A percentile compares a stretch with the other conserved stretches of the same genome.
Conservation (phyloP, 2,797 vertebrate genomes). For the Eutrigla gurnardus region DNA sequence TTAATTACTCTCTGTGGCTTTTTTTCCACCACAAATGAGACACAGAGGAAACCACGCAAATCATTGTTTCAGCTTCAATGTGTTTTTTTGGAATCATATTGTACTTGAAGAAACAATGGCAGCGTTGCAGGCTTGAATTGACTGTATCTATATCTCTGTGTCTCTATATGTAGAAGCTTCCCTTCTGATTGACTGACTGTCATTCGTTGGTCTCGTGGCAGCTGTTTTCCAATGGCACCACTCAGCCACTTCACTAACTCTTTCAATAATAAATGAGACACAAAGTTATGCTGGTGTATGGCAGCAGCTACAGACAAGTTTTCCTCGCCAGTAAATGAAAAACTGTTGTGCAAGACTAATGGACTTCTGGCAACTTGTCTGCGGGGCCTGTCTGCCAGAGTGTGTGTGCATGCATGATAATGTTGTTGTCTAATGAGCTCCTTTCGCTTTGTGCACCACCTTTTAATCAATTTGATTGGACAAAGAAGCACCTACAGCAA, state of each 20-base stretch:
- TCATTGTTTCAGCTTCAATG: background rate
- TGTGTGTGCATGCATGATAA: constrained; percentile 33
- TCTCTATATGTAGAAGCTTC: background rate
- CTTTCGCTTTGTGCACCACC: constrained; percentile 22
- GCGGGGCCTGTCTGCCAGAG: constrained; percentile 31
- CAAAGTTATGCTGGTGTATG: constrained; percentile 19
- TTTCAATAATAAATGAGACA: constrained; percentile 57
- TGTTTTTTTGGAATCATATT: background rate
- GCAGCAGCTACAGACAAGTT: constrained; percentile 26
- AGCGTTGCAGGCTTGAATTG: background rate
- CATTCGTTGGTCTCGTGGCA: constrained; percentile 6
- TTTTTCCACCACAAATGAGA: constrained; percentile 10
- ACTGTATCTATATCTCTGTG: background rate
- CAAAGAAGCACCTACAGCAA: background rate
- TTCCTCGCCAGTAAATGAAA: constrained; percentile 47
- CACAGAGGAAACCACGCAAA: background rate
- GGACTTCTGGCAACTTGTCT: constrained; percentile 48
- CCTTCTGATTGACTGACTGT: constrained; percentile 15
- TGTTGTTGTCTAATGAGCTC: constrained; percentile 39
- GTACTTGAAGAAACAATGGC: constrained; percentile 9
- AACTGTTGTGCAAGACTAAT: constrained; percentile 57
- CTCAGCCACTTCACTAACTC: constrained; percentile 46
- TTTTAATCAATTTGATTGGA: constrained; percentile 16
- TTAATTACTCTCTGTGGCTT: constrained; percentile 37
- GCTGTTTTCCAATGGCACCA: constrained; percentile 32